Percentiles rank a stretch among this genome's conserved stretches.
phyloP scores from a whole-genome alignment of 2,888 invertebrate species.

The Proisotoma minuta region DNA sequence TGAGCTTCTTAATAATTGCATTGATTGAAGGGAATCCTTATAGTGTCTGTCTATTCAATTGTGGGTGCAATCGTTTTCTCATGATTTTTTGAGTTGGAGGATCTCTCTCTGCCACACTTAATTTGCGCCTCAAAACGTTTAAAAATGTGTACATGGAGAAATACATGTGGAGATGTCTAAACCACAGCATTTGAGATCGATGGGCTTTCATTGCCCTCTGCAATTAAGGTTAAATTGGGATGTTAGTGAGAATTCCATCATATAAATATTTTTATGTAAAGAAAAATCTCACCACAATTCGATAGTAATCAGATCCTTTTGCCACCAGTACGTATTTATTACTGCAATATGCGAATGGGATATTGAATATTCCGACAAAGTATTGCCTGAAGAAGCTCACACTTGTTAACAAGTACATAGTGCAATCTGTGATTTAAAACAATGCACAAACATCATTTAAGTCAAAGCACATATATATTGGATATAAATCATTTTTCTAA shows the following conservation, averaged over 20 bases:
- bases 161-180: neutral
- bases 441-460: slow-evolving; percentile 1
- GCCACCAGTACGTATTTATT: slow-evolving; percentile 34
- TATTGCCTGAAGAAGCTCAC: slow-evolving; percentile 83
- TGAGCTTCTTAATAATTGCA: too few relatives aligned
- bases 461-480: neutral
- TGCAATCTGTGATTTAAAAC: slow-evolving; percentile 62
- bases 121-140: too few relatives aligned
- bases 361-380: slow-evolving; percentile 68
- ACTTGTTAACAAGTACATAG: slow-evolving; percentile 76
- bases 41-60: too few relatives aligned
- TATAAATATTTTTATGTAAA: neutral
- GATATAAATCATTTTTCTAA: neutral
- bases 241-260: neutral
- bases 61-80: too few relatives aligned
- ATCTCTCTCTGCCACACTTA: too few relatives aligned
- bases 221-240: too few relatives aligned
- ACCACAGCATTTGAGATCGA: neutral
- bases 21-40: too few relatives aligned
- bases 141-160: neutral
- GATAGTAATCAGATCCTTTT: slow-evolving; percentile 9
- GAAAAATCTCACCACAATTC: slow-evolving; percentile 32
- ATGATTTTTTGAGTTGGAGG: too few relatives aligned
- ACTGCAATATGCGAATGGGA: slow-evolving; percentile 69
- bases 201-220: neutral